Percentiles rank a stretch among this genome's conserved stretches.
These are phyloP conservation scores for Potamilus streckersoni DNA, from an alignment of 1,140 invertebrate species.

Conservation along the genomic window DNA sequence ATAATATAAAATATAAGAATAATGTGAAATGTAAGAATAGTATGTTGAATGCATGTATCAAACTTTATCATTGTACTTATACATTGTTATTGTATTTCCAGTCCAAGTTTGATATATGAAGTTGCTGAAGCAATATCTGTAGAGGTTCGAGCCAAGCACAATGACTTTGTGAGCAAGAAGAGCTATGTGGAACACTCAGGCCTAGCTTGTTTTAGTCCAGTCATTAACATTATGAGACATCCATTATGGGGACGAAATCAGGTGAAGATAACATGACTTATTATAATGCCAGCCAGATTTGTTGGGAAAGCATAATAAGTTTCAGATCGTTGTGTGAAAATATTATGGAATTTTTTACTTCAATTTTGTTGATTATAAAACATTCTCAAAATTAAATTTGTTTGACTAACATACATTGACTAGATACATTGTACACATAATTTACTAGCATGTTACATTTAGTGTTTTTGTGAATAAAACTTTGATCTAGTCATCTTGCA, in stretches of 20 bases:
- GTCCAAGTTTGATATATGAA: conserved; percentile 40
- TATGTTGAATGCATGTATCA: not conserved
- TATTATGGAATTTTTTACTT: not conserved
- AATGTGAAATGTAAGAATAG: not conserved
- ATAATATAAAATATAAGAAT: not conserved
- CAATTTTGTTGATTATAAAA: not conserved
- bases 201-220: conserved; percentile 62
- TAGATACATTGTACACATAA: not conserved
- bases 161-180: conserved; percentile 45
- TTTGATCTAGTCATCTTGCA: too few species aligned
- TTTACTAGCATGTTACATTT: not conserved
- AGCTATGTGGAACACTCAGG: conserved; percentile 51
- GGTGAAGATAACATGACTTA: conserved; percentile 33
- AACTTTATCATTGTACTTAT: not conserved
- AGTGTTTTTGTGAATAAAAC: too few species aligned
- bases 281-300: not conserved
- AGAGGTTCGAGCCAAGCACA: conserved; percentile 62
- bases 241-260: conserved; percentile 65
- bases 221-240: conserved; percentile 65
- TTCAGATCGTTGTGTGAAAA: not conserved
- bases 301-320: not conserved
- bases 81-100: conserved; percentile 20
- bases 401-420: not conserved
- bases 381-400: not conserved
- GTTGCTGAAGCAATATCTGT: conserved; percentile 55